Evolutionary conservation across 2,797 vertebrate species (phyloP).

Genomic region (Microctenopoma lineatum): DNA sequence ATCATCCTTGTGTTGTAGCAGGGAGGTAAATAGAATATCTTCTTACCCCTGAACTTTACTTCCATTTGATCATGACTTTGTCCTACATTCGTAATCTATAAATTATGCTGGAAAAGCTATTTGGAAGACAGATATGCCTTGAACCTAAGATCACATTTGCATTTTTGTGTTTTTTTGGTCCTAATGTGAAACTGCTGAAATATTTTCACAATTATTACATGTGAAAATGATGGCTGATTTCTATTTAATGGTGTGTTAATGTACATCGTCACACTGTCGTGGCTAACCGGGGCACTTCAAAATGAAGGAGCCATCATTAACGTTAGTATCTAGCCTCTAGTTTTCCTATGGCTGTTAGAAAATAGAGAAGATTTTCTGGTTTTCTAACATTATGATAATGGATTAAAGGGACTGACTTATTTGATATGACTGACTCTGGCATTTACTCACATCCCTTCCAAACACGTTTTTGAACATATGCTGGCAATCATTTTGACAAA

Average conservation of each 20-base stretch:
- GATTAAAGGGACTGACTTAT: not conserved
- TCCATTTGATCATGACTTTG: not conserved
- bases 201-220: not conserved
- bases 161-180: not conserved
- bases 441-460: slow-evolving; percentile 18
- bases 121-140: not conserved
- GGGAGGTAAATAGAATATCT: too few relatives aligned
- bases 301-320: too few relatives aligned
- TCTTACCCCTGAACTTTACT: too few relatives aligned
- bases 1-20: too few relatives aligned
- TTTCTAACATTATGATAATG: not conserved
- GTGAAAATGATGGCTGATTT: not conserved
- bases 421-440: not conserved
- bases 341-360: too few relatives aligned
- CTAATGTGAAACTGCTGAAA: not conserved
- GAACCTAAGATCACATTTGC: not conserved
- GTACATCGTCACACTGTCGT: not conserved
- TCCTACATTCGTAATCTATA: not conserved
- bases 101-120: not conserved
- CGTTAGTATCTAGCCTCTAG: too few relatives aligned
- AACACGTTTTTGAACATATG: slow-evolving; percentile 14
- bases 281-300: not conserved
- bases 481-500: slow-evolving; percentile 53
- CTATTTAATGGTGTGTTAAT: not conserved
- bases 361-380: not conserved